Evolutionary conservation across 2,113 vertebrate genomes (phyloP).

Genomic region (Corapipo altera): DNA sequence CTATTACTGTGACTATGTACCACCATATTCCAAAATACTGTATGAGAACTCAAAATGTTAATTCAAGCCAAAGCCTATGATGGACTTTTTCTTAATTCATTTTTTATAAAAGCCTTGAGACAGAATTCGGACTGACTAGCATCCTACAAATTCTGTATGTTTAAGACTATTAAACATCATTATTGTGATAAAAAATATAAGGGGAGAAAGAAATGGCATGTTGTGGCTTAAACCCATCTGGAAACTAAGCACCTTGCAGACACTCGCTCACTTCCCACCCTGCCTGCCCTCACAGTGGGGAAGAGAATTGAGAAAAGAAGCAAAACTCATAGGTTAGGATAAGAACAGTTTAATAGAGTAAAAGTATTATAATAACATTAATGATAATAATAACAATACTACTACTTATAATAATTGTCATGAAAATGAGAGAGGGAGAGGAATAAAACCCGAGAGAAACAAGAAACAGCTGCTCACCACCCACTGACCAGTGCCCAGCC

Average conservation of each 20-base stretch:
- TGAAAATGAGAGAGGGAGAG: not conserved
- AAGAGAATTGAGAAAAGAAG: not conserved
- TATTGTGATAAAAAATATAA: not conserved
- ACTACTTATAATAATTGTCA: not conserved
- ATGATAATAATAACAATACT: too few species aligned
- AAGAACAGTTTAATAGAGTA: not conserved
- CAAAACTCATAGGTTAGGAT: not conserved
- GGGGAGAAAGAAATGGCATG: not conserved
- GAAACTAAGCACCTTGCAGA: not conserved
- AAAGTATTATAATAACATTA: not conserved
- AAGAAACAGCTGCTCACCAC: not conserved
- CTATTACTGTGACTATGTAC: not conserved
- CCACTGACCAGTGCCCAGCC: fast-evolving
- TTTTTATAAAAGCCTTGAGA: not conserved
- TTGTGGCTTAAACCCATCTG: not conserved
- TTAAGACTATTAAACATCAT: not conserved
- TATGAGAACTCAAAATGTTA: not conserved
- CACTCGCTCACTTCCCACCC: fast-evolving
- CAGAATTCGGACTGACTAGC: not conserved
- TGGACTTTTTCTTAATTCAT: not conserved
- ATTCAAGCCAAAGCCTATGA: not conserved
- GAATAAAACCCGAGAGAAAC: not conserved
- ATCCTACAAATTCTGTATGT: not conserved
- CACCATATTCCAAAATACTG: not conserved
- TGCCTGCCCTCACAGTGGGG: not conserved